These are phyloP conservation scores for Blomia tropicalis DNA, from an alignment of 2,888 invertebrate species.

Conservation along the genomic window DNA sequence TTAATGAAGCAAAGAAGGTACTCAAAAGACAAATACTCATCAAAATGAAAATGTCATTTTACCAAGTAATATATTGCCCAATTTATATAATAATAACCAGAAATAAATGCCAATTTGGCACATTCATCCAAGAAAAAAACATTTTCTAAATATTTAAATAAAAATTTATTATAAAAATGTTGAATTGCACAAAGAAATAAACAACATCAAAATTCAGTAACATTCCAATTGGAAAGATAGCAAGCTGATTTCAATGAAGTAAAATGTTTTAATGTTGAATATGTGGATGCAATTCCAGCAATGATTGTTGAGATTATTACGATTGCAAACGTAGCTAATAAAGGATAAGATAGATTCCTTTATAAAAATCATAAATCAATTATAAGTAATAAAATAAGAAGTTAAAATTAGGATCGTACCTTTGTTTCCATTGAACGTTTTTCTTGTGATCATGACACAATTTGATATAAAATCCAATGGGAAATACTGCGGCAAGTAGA, in stretches of 20 bases:
- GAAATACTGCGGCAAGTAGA: background rate
- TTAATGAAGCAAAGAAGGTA: too few relatives aligned
- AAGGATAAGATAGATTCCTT: background rate
- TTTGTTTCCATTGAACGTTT: background rate
- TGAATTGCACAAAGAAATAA: too few relatives aligned
- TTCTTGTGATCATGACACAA: background rate
- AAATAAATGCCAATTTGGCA: too few relatives aligned
- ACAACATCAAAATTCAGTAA: too few relatives aligned
- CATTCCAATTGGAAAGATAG: background rate
- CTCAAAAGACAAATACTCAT: too few relatives aligned
- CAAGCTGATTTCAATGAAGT: background rate
- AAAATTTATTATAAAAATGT: too few relatives aligned
- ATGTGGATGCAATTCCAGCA: background rate
- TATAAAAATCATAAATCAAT: background rate
- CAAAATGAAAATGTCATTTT: too few relatives aligned
- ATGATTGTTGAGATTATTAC: background rate
- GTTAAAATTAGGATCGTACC: background rate
- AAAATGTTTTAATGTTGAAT: background rate
- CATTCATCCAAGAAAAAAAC: too few relatives aligned
- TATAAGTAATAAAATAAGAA: background rate
- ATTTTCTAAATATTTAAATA: too few relatives aligned
- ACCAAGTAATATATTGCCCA: too few relatives aligned
- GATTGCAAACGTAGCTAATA: background rate
- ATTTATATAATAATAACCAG: too few relatives aligned
- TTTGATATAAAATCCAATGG: background rate